A percentile compares a stretch with the other conserved stretches of the same genome.
Conservation (phyloP, 2,888 invertebrate species). For the Sarcophaga subvicina region DNA sequence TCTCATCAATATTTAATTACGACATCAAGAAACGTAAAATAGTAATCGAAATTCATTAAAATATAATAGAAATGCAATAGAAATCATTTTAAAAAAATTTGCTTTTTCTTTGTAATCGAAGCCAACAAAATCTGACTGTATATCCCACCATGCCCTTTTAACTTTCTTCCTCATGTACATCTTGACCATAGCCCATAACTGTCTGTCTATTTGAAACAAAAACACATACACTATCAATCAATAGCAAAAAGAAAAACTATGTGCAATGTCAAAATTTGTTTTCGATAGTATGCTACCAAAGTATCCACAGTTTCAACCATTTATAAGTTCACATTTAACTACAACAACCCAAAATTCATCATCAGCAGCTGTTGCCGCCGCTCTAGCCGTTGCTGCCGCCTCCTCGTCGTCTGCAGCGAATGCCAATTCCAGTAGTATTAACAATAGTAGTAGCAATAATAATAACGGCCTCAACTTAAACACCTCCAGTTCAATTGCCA, state of each 20-base stretch:
- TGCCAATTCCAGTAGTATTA: slow-evolving; percentile 70
- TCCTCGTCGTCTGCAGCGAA: slow-evolving; percentile 80
- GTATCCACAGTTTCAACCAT: slow-evolving; percentile 89
- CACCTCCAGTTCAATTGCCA: slow-evolving; percentile 48
- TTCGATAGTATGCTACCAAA: slow-evolving; percentile 99
- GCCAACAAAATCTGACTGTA: slow-evolving; percentile 9
- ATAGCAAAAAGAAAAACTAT: slow-evolving; percentile 77
- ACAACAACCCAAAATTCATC: slow-evolving; percentile 83
- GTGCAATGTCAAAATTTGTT: slow-evolving; percentile 98
- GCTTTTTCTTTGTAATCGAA: background rate
- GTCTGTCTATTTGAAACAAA: slow-evolving; percentile 42
- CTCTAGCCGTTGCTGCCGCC: slow-evolving; percentile 80
- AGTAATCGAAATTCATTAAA: slow-evolving; percentile 7
- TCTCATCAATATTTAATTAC: background rate
- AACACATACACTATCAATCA: slow-evolving; percentile 19
- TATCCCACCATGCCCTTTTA: slow-evolving; percentile 30
- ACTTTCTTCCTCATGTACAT: slow-evolving; percentile 43
- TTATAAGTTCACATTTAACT: slow-evolving; percentile 82
- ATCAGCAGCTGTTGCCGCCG: slow-evolving; percentile 88
- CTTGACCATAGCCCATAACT: slow-evolving; percentile 19
- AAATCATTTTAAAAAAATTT: background rate
- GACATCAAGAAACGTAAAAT: background rate
- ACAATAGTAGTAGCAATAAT: slow-evolving; percentile 63
- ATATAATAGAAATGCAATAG: background rate
- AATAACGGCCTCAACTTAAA: slow-evolving; percentile 55